Evolutionary conservation across 2,888 invertebrate species (phyloP).

Genomic region (Polymixis lichenea): DNA sequence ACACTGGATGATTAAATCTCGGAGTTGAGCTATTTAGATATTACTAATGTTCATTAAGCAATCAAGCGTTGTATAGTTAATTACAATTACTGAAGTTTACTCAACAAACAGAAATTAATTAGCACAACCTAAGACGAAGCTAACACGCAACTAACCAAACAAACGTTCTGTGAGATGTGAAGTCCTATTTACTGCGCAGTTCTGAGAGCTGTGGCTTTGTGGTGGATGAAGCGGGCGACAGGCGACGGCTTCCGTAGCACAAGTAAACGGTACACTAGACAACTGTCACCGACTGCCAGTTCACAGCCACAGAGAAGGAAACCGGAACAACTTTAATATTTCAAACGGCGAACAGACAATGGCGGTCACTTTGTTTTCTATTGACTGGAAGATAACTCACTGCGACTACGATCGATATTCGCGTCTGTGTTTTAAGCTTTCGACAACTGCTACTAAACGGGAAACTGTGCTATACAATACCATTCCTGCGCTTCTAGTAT

Average conservation of each 20-base stretch:
- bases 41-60: conserved; percentile 3
- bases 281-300: conserved; percentile 54
- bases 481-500: background rate
- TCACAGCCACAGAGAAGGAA: conserved; percentile 38
- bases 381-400: conserved; percentile 50
- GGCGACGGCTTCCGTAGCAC: conserved; percentile 45
- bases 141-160: conserved; percentile 35
- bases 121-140: conserved; percentile 6
- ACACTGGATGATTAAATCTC: too few species aligned
- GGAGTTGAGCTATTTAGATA: too few species aligned
- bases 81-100: conserved; percentile 6
- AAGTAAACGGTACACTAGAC: conserved; percentile 42
- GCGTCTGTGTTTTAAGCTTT: conserved; percentile 51
- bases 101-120: conserved; percentile 35
- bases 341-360: conserved; percentile 39
- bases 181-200: conserved; percentile 36
- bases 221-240: conserved; percentile 37
- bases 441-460: conserved; percentile 17
- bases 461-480: conserved; percentile 23
- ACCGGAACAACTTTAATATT: conserved; percentile 53
- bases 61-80: background rate
- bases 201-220: conserved; percentile 48
- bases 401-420: conserved; percentile 56
- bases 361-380: conserved; percentile 46
- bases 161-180: conserved; percentile 15